Evolutionary conservation across 2,797 vertebrate species (phyloP).

Genomic region (Natrix natrix): DNA sequence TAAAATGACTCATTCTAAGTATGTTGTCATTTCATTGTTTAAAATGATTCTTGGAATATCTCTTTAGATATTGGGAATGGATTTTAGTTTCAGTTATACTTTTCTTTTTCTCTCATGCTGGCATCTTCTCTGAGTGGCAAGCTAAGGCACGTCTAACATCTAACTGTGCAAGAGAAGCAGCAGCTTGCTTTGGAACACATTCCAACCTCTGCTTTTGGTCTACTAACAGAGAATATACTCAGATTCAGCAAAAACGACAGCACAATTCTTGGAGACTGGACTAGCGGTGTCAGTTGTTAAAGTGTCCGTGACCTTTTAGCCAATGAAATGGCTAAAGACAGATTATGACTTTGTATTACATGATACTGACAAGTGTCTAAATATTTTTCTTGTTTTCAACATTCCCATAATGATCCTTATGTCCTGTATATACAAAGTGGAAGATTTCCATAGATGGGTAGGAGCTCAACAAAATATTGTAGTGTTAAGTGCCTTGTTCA

Average conservation of each 20-base stretch:
- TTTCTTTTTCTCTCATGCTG: slow-evolving; percentile 1
- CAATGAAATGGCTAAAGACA: slow-evolving; percentile 18
- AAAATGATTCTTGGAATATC: background rate
- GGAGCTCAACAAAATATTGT: background rate
- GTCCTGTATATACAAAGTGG: background rate
- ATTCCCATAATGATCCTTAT: background rate
- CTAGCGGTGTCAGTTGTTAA: slow-evolving; percentile 23
- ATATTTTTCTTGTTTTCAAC: background rate
- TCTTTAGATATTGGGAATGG: background rate
- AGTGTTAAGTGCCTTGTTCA: background rate
- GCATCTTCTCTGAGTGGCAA: background rate
- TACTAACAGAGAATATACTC: background rate
- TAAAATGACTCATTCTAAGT: background rate
- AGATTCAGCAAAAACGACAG: background rate
- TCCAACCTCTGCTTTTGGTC: slow-evolving; percentile 1
- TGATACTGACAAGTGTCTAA: background rate
- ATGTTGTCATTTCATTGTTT: background rate
- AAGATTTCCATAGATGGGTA: background rate
- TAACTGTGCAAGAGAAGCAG: slow-evolving; percentile 19
- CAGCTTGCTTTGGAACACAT: slow-evolving; percentile 15
- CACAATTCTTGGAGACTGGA: background rate
- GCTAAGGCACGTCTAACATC: slow-evolving; percentile 21
- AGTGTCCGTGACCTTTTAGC: slow-evolving; percentile 11
- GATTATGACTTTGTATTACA: background rate
- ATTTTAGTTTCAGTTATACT: slow-evolving; percentile 15